Conservation (phyloP, 2,888 invertebrate species). For the Patella pellucida region DNA sequence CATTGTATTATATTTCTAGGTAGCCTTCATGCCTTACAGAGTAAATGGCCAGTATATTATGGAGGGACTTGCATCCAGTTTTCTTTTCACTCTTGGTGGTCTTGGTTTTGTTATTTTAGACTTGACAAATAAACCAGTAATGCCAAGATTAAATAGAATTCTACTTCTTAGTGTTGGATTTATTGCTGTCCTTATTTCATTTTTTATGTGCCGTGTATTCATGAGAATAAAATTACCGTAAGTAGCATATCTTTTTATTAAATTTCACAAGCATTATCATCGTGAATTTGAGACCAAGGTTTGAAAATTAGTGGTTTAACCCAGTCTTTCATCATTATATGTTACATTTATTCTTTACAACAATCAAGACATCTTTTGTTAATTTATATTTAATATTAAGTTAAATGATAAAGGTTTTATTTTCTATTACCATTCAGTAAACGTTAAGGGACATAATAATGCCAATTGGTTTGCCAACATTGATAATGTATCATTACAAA, state of each 20-base stretch:
- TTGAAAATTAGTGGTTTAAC: too few species aligned
- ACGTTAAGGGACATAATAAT: too few species aligned
- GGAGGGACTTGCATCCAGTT: conserved; percentile 98
- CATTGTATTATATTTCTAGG: conserved; percentile 73
- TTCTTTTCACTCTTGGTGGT: conserved; percentile 95
- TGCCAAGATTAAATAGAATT: conserved; percentile 87
- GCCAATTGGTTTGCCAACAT: too few species aligned
- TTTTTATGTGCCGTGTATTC: conserved; percentile 96
- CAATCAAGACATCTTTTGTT: too few species aligned
- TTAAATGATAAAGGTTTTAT: too few species aligned
- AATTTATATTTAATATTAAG: too few species aligned
- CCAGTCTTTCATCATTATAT: too few species aligned
- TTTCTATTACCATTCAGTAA: too few species aligned
- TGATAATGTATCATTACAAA: too few species aligned
- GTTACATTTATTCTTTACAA: too few species aligned
- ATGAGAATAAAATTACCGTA: conserved; percentile 97
- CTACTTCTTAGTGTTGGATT: conserved; percentile 92
- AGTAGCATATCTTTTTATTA: conserved; percentile 35
- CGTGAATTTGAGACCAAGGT: too few species aligned
- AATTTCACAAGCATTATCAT: too few species aligned
- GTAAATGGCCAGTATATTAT: conserved; percentile 99
- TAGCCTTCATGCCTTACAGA: conserved; percentile 97
- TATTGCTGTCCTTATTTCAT: conserved; percentile 91
- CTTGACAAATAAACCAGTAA: conserved; percentile 90
- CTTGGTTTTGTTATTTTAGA: conserved; percentile 96